A percentile compares a stretch with the other conserved stretches of the same genome.
Evolutionary conservation across 2,888 invertebrate genomes (phyloP).

Genomic region (Tetheella fluctuosa): DNA sequence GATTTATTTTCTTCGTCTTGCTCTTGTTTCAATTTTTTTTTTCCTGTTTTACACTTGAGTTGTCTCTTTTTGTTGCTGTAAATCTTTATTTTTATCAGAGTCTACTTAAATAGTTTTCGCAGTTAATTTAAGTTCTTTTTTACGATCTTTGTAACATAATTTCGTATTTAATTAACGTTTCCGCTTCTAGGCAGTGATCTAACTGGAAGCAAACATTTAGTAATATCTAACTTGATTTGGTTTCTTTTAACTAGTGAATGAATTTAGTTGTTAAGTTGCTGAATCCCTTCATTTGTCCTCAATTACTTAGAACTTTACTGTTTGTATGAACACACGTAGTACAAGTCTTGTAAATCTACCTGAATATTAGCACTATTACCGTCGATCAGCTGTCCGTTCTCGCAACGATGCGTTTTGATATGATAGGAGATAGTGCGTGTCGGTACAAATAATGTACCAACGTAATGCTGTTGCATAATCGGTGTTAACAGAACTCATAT

Average conservation of each 20-base stretch:
- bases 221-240: background rate
- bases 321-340: background rate
- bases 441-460: slow-evolving; percentile 52
- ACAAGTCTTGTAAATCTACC: background rate
- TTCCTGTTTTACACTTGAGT: background rate
- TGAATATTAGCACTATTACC: slow-evolving; percentile 30
- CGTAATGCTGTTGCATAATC: slow-evolving; percentile 70
- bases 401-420: slow-evolving; percentile 72
- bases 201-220: background rate
- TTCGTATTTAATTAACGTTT: slow-evolving; percentile 37
- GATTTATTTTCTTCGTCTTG: slow-evolving; percentile 38
- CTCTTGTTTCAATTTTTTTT: slow-evolving; percentile 25
- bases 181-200: slow-evolving; percentile 30
- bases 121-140: slow-evolving; percentile 31
- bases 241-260: background rate
- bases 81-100: slow-evolving; percentile 31
- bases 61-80: background rate
- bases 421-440: slow-evolving; percentile 75
- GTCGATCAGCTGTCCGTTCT: slow-evolving; percentile 68
- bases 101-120: slow-evolving; percentile 37
- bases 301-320: background rate
- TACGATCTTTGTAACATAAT: slow-evolving; percentile 26
- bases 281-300: too few relatives aligned
- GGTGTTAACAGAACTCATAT: slow-evolving; percentile 45
- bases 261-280: background rate